Evolutionary conservation across 2,113 vertebrate species (phyloP).

Genomic region (Sakesphorus luctuosus): DNA sequence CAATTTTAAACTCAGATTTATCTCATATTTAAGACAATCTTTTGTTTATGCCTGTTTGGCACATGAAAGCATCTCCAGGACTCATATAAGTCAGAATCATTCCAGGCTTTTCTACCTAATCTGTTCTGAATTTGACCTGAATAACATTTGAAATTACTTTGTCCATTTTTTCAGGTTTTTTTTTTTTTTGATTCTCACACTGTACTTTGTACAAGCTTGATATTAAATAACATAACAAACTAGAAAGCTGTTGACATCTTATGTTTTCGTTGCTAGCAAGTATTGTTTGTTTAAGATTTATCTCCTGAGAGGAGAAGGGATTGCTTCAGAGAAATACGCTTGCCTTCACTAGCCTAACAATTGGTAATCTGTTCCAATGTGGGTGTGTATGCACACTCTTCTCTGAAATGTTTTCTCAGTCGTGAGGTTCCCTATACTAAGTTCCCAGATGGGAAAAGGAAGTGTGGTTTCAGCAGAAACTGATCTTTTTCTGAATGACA

Average conservation of each 20-base stretch:
- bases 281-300: slow-evolving; percentile 54
- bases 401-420: slow-evolving; percentile 39
- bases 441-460: slow-evolving; percentile 14
- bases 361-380: slow-evolving; percentile 27
- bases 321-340: slow-evolving; percentile 34
- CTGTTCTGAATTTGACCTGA: neutral
- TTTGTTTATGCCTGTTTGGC: slow-evolving; percentile 39
- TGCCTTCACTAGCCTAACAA: slow-evolving; percentile 39
- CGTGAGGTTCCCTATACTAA: neutral
- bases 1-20: neutral
- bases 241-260: slow-evolving; percentile 30
- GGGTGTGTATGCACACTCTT: neutral
- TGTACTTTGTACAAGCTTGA: neutral
- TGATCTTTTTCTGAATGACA: slow-evolving; percentile 48
- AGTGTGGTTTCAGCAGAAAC: slow-evolving; percentile 11
- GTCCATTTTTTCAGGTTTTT: neutral
- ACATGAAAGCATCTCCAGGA: neutral
- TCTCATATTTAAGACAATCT: slow-evolving; percentile 1
- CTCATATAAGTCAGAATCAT: slow-evolving; percentile 15
- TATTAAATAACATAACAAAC: slow-evolving; percentile 11
- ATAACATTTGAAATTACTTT: neutral
- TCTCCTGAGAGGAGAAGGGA: slow-evolving; percentile 12
- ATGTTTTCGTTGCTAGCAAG: neutral
- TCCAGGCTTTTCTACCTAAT: slow-evolving; percentile 17
- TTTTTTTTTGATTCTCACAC: neutral